Evolutionary conservation across 2,888 invertebrate genomes (phyloP), one percentile per base, ranked within the genome.

Genomic region (Nephrotoma guestfalica): DNA sequence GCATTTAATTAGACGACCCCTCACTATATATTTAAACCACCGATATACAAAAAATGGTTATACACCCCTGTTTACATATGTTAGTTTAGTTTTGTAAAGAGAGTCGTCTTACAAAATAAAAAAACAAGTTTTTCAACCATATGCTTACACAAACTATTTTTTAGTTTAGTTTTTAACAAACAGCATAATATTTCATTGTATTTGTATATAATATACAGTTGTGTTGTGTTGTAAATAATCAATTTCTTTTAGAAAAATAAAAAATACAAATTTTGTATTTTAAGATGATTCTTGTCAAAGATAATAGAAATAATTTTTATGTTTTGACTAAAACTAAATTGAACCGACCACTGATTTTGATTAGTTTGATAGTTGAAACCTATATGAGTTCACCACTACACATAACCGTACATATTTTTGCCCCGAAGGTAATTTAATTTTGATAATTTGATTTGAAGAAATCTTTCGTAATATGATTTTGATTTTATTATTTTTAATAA

Each of bases 111-210:
- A 84, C 41, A 13, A 84, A 42, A 84, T 30, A 84, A 18, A 84
- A 41, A 84, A 84, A 84, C 84, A 84, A 84, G 84, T 84, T 84
- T 84, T 84, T 41, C 84, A 84, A 84, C 84, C 84, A 84, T 84
- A 84, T 84, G 84, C 84, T 84, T 84, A 84, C 41, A 4, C 71
- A 71, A 51, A 51, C 30, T 71, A 71, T 71, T 30, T 30, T 71
- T 15, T 30, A 51, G 47, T 51, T 71, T 71, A 71, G 18, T 71
- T 30, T 71, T 13, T 47, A 11, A 47, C 47, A 4, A 47, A 47
- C 13, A 47, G 9, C 11, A 47, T 51, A 51, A 51, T 15, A 15
- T 51, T 51, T 51, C 7, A 30, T 30, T 71, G 30, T 71, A 30
- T 71, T 9, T 30, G 71, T 71, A 30, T 71, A 9, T 57, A 47